These are phyloP conservation scores for Parnassius mnemosyne DNA, from an alignment of 2,888 invertebrate species.

Conservation along the genomic window DNA sequence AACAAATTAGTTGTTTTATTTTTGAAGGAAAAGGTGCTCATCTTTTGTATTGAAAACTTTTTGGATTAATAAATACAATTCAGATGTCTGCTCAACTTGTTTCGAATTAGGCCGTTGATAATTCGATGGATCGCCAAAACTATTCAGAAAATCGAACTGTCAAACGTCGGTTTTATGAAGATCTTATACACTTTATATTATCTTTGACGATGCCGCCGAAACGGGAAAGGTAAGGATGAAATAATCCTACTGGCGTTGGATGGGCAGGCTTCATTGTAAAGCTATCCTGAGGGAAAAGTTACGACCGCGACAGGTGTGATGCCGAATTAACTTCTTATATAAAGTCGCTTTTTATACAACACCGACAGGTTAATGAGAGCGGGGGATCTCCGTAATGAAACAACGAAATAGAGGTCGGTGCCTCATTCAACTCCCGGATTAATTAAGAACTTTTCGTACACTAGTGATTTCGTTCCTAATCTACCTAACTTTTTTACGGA, in stretches of 20 bases:
- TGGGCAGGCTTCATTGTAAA: slow-evolving; percentile 69
- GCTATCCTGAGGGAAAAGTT: slow-evolving; percentile 70
- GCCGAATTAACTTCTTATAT: slow-evolving; percentile 77
- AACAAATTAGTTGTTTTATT: too few species aligned
- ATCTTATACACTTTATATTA: slow-evolving; percentile 64
- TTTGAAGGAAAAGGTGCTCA: too few species aligned
- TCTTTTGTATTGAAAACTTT: too few species aligned
- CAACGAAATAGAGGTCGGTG: slow-evolving; percentile 42
- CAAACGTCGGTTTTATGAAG: slow-evolving; percentile 69
- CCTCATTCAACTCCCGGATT: slow-evolving; percentile 44
- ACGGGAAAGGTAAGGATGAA: slow-evolving; percentile 55
- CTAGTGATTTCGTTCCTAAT: slow-evolving; percentile 25
- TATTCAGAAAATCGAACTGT: slow-evolving; percentile 69
- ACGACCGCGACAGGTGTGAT: slow-evolving; percentile 78
- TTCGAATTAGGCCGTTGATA: slow-evolving; percentile 43
- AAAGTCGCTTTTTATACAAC: slow-evolving; percentile 74
- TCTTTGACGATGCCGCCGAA: slow-evolving; percentile 71
- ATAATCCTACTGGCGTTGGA: slow-evolving; percentile 60
- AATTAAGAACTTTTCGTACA: slow-evolving; percentile 52
- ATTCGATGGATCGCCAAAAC: slow-evolving; percentile 49
- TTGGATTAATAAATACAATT: slow-evolving; percentile 8
- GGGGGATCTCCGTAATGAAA: slow-evolving; percentile 68
- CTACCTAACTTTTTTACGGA: slow-evolving; percentile 23
- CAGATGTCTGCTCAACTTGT: slow-evolving; percentile 31
- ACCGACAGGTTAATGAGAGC: slow-evolving; percentile 69